Evolutionary conservation across 2,888 invertebrate species (phyloP), one percentile per base, ranked within the genome.

Genomic region (Caenorhabditis doughertyi): DNA sequence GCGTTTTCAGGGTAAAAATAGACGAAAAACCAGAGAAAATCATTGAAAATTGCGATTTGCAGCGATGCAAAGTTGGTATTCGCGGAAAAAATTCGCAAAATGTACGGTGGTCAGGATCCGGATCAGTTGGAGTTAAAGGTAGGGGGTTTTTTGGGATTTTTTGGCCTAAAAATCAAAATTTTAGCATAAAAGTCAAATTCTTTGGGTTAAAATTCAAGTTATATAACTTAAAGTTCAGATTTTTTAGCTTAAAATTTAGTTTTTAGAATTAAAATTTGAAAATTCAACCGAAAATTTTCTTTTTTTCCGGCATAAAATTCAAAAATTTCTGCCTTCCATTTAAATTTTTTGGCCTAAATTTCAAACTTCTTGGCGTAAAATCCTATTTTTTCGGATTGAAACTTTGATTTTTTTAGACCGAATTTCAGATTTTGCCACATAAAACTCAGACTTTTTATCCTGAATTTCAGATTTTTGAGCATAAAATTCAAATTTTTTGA

Each of bases 61-160:
- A 47, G 55, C 21, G 49, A 60, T 16, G 58, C 25, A 23, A 71
- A 58, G 25, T 11, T 29, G 49, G 35, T 58, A 23, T 71, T 71
- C 23, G 47, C 18, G 2, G 35, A 58, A n/a, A 58, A 42, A 32
- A 58, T 71, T 32, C 29, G 58, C n/a, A 25, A 44, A 29, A 58
- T 49, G 2, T 58, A 44, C 27, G 35, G 25, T 32, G 21, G 23
- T 0, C 16, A 5, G 29, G 42, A 23, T 18, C 47, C 27, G 21
- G 29, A n/a, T 27, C 32, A 51, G 18, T 7, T 73, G 29, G 39
- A 53, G 21, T n/a, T 18, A 4, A 55, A 64, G 23, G 51, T 64
- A n/a, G n/a, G n/a, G n/a, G n/a, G n/a, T n/a, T 47, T 47, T 29
- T 23, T 53, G n/a, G 32, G 32, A n/a, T n/a, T 32, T 32, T 32